These are phyloP conservation scores for Coronaproctus castanopsis DNA, from an alignment of 2,888 invertebrate genomes.

Conservation along the genomic window DNA sequence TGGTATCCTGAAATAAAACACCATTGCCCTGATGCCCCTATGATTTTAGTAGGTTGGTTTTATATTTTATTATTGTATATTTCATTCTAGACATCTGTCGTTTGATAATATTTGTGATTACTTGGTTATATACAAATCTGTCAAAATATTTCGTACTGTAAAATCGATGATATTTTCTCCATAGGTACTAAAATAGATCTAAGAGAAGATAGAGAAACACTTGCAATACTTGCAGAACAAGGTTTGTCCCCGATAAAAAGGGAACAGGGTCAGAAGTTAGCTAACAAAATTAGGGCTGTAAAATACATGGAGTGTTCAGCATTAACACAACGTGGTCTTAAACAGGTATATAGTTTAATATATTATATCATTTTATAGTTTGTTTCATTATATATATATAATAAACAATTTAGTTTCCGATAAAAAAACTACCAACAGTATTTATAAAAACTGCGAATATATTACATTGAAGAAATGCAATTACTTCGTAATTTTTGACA, in stretches of 20 bases:
- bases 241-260: conserved; percentile 88
- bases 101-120: no score
- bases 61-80: no score
- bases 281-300: conserved; percentile 93
- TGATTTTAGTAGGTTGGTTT: conserved; percentile 82
- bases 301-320: conserved; percentile 99
- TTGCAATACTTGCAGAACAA: conserved; percentile 76
- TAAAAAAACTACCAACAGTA: neutral
- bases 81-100: no score
- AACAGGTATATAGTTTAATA: conserved; percentile 38
- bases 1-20: conserved; percentile 99
- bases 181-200: conserved; percentile 95
- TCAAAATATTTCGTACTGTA: no score
- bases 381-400: neutral
- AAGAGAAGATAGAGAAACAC: conserved; percentile 88
- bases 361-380: neutral
- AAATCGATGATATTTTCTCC: no score
- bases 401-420: neutral
- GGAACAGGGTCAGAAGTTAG: conserved; percentile 94
- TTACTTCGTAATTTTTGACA: no score
- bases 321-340: conserved; percentile 89
- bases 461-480: no score
- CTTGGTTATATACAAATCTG: no score
- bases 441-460: no score
- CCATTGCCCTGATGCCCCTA: conserved; percentile 97